phyloP scores from a whole-genome alignment of 2,888 invertebrate species.

The Myathropa florea region DNA sequence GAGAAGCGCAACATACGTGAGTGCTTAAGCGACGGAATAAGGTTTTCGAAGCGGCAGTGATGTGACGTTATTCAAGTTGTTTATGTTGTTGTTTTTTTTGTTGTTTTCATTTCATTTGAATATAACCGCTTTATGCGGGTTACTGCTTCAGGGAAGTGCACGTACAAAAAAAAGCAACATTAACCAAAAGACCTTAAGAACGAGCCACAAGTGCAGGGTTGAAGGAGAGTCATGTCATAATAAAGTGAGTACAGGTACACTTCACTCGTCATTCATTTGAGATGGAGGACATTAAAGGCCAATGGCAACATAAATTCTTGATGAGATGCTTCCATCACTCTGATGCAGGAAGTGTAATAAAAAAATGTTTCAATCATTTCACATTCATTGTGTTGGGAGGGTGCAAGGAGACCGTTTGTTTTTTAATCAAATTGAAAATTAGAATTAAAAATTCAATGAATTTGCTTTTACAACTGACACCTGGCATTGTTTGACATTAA shows the following conservation, averaged over 20 bases:
- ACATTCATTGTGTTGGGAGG: background rate
- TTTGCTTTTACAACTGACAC: background rate
- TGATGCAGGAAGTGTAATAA: background rate
- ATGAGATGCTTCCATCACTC: background rate
- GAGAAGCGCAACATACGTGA: constrained; percentile 18
- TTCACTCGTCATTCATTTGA: background rate
- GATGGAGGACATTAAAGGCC: constrained; percentile 13
- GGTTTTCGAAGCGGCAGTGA: background rate
- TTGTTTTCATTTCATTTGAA: too few species aligned
- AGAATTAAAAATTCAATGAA: too few species aligned
- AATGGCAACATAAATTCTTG: background rate
- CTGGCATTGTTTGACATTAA: background rate
- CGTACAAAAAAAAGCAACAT: constrained; percentile 17
- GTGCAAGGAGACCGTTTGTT: background rate
- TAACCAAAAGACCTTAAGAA: constrained; percentile 11
- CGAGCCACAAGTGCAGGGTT: constrained; percentile 20
- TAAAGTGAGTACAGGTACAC: background rate
- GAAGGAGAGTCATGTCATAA: background rate
- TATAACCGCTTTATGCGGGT: constrained; percentile 24
- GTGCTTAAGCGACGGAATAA: background rate
- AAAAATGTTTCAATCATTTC: background rate
- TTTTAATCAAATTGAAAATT: background rate
- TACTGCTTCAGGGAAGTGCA: constrained; percentile 11
- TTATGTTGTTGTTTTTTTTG: constrained; percentile 11
- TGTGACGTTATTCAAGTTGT: background rate